These are phyloP conservation scores for Enteromius trimaculatus DNA, from an alignment of 2,797 vertebrate species.

Conservation along the genomic window DNA sequence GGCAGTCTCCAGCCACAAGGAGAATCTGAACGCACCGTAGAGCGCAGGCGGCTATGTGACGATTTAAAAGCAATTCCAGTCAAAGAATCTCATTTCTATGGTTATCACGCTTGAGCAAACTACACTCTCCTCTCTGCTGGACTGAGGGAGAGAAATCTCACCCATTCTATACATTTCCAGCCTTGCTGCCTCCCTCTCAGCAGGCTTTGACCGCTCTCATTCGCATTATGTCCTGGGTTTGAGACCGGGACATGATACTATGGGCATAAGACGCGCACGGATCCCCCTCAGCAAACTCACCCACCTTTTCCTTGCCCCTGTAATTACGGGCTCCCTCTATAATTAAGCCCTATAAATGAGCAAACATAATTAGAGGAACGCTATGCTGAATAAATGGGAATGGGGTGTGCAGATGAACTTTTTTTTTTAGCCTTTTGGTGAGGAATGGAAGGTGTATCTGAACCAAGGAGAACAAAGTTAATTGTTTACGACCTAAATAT, in stretches of 20 bases:
- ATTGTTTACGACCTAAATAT: conserved; percentile 81
- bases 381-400: conserved; percentile 75
- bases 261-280: conserved; percentile 63
- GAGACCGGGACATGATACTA: conserved; percentile 62
- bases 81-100: conserved; percentile 53
- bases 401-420: conserved; percentile 76
- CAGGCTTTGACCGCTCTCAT: conserved; percentile 39
- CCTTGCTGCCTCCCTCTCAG: background rate
- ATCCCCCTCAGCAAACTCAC: conserved; percentile 66
- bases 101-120: conserved; percentile 49
- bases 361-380: conserved; percentile 81
- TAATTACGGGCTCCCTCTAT: conserved; percentile 77
- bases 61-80: conserved; percentile 54
- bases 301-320: conserved; percentile 70
- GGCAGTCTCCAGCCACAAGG: conserved; percentile 58
- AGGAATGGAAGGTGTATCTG: conserved; percentile 70
- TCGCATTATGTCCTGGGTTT: conserved; percentile 33
- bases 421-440: conserved; percentile 74
- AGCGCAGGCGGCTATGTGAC: conserved; percentile 36
- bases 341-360: conserved; percentile 81
- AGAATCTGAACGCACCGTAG: conserved; percentile 33
- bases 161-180: conserved; percentile 24
- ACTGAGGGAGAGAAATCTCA: conserved; percentile 28
- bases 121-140: conserved; percentile 30
- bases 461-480: conserved; percentile 75